These are phyloP conservation scores for Caenorhabditis angaria DNA, from an alignment of 2,888 invertebrate species.

Conservation along the genomic window DNA sequence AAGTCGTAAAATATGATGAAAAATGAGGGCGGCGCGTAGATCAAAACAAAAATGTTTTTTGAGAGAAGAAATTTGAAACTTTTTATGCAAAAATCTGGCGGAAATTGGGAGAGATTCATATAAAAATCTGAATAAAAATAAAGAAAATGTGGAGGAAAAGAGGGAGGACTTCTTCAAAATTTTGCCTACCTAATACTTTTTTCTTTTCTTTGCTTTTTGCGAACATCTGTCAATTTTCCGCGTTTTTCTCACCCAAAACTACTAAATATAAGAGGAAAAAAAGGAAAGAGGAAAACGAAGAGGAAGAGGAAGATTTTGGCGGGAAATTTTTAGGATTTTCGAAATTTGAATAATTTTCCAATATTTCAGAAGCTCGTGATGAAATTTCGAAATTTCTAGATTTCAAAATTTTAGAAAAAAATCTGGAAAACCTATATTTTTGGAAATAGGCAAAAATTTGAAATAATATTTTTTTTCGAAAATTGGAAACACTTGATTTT, in stretches of 20 bases:
- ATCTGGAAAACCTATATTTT: no score
- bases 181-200: background rate
- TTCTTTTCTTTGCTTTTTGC: no score
- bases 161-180: background rate
- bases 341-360: no score
- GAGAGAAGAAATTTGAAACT: background rate
- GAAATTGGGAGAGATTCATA: background rate
- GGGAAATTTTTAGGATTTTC: no score
- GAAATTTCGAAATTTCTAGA: no score
- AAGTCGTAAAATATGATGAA: conserved; percentile 18
- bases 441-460: no score
- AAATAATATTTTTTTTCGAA: no score
- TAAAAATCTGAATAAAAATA: background rate
- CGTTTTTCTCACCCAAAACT: background rate
- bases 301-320: no score
- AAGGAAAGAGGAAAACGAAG: background rate
- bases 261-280: background rate
- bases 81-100: background rate
- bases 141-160: background rate
- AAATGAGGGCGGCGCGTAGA: no score
- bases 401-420: no score
- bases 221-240: conserved; percentile 1
- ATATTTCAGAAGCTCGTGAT: no score
- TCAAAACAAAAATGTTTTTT: background rate
- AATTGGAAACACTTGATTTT: no score